These are phyloP conservation scores for Druceiella hillmani DNA, from an alignment of 2,888 invertebrate species.

Conservation along the genomic window DNA sequence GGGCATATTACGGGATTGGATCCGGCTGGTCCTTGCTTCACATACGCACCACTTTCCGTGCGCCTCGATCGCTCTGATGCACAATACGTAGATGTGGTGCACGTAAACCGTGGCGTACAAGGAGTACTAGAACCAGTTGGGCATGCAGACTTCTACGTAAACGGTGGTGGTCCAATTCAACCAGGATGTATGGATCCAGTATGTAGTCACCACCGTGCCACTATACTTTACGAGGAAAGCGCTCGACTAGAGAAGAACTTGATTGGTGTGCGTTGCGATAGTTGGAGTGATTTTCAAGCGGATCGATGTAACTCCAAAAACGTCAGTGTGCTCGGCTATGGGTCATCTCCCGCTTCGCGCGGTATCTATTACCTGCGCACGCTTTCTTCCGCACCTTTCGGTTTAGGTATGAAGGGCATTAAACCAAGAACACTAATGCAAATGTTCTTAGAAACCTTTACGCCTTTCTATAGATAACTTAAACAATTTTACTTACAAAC, in stretches of 20 bases:
- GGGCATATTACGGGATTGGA: slow-evolving; percentile 47
- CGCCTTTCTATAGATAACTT: too few relatives aligned
- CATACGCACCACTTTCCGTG: slow-evolving; percentile 39
- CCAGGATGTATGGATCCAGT: slow-evolving; percentile 59
- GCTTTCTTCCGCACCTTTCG: slow-evolving; percentile 34
- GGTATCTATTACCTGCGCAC: slow-evolving; percentile 46
- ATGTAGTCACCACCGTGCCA: slow-evolving; percentile 46
- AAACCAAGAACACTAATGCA: slow-evolving; percentile 19
- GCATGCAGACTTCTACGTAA: slow-evolving; percentile 70
- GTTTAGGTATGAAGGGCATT: slow-evolving; percentile 41
- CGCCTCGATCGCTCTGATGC: slow-evolving; percentile 44
- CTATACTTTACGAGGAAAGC: slow-evolving; percentile 42
- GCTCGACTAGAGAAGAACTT: slow-evolving; percentile 39
- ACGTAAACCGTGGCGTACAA: slow-evolving; percentile 44
- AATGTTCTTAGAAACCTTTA: not conserved
- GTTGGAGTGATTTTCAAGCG: slow-evolving; percentile 38
- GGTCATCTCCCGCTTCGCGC: slow-evolving; percentile 38
- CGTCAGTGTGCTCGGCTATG: slow-evolving; percentile 41
- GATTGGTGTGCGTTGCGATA: slow-evolving; percentile 36
- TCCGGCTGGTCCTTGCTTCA: slow-evolving; percentile 49
- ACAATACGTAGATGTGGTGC: slow-evolving; percentile 42
- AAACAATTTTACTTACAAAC: too few relatives aligned
- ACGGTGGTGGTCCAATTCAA: slow-evolving; percentile 63
- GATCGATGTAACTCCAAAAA: slow-evolving; percentile 35
- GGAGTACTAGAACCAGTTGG: slow-evolving; percentile 54